Percentiles rank a stretch among this genome's conserved stretches.
Conservation (phyloP, 1,140 invertebrate species). For the Heliconius congener region DNA sequence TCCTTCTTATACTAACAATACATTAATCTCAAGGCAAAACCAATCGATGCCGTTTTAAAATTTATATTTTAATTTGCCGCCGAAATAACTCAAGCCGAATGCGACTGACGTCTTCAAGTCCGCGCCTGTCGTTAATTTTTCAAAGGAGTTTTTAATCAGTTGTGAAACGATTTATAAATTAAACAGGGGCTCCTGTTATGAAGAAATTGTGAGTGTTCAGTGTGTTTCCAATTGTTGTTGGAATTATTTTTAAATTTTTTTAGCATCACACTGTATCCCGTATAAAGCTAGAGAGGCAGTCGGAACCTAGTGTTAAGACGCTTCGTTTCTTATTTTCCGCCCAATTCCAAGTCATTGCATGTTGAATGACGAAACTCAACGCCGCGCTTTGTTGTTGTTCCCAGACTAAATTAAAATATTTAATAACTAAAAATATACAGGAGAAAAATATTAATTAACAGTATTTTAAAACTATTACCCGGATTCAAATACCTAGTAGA, state of each 20-base stretch:
- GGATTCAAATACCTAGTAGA: too few relatives aligned
- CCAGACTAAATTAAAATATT: too few relatives aligned
- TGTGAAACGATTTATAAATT: constrained; percentile 80
- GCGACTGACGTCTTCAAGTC: constrained; percentile 47
- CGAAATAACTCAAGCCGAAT: constrained; percentile 34
- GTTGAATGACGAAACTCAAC: too few relatives aligned
- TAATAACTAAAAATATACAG: too few relatives aligned
- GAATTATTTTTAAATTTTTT: background rate
- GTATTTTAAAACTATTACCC: too few relatives aligned
- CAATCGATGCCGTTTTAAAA: constrained; percentile 39
- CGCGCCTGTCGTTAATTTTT: constrained; percentile 68
- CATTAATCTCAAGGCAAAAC: constrained; percentile 17
- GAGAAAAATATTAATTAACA: too few relatives aligned
- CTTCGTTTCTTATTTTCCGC: too few relatives aligned
- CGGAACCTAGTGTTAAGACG: too few relatives aligned
- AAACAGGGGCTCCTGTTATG: constrained; percentile 76
- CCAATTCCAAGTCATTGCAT: too few relatives aligned
- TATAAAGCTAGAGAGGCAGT: too few relatives aligned
- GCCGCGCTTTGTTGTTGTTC: too few relatives aligned
- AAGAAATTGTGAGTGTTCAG: constrained; percentile 62
- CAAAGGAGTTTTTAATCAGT: constrained; percentile 80
- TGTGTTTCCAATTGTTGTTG: constrained; percentile 51
- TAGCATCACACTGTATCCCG: too few relatives aligned
- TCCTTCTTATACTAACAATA: constrained; percentile 1
- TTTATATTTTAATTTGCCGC: constrained; percentile 49